Conservation (phyloP, 2,113 vertebrate species). For the Gnathonemus longibarbis region DNA sequence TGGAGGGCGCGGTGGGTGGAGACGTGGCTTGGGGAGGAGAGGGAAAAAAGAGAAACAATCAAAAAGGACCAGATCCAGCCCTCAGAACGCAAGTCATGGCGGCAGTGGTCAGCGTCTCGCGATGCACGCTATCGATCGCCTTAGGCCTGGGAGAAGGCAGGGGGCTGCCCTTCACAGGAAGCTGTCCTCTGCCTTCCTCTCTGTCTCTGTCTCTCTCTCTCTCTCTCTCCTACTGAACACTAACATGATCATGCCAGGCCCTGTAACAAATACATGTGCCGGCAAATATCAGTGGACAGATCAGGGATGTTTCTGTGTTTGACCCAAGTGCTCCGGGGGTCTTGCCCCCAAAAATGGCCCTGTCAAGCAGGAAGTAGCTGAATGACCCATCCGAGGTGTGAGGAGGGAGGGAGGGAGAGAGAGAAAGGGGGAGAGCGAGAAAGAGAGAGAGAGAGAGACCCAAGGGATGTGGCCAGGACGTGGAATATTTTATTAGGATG, state of each 20-base stretch:
- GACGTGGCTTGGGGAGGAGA: not conserved
- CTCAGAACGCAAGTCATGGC: not conserved
- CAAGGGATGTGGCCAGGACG: not conserved
- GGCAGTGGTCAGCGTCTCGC: conserved; percentile 19
- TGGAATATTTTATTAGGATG: not conserved
- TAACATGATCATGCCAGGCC: not conserved
- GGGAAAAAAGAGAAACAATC: conserved; percentile 13
- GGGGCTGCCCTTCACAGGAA: not conserved
- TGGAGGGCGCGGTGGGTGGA: not conserved
- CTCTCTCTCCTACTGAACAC: not conserved
- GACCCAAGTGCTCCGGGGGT: not conserved
- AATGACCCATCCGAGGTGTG: not conserved
- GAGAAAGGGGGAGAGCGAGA: not conserved
- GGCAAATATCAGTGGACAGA: not conserved
- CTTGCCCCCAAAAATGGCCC: not conserved
- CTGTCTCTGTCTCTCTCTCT: not conserved
- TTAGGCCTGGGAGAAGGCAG: not conserved
- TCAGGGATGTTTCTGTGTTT: not conserved
- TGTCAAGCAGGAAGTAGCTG: not conserved
- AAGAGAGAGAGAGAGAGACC: not conserved
- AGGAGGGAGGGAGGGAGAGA: not conserved
- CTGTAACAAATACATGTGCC: not conserved
- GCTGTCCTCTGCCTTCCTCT: not conserved
- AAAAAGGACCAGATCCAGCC: not conserved
- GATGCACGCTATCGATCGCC: conserved; percentile 24